Percentiles rank a stretch among this genome's conserved stretches.
Conservation (phyloP, 2,113 vertebrate genomes). For the Oceanodroma tethys region DNA sequence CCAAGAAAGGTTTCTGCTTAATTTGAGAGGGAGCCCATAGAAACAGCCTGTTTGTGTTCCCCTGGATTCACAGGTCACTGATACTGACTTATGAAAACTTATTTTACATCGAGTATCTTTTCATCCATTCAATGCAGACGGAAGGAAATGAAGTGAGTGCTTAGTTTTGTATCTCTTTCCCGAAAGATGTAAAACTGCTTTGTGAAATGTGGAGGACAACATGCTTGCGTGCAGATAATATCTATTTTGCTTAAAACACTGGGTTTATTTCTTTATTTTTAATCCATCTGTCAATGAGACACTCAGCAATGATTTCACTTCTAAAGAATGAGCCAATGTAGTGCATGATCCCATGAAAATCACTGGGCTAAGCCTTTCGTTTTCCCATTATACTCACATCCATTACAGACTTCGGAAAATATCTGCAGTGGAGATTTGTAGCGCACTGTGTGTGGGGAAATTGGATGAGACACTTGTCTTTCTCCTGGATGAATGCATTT, state of each 20-base stretch:
- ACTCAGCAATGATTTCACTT: neutral
- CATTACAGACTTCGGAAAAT: slow-evolving; percentile 19
- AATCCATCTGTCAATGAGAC: slow-evolving; percentile 19
- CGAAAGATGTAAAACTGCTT: neutral
- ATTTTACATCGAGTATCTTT: neutral
- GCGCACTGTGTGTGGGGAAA: neutral
- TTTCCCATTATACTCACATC: slow-evolving; percentile 29
- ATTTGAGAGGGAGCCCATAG: slow-evolving; percentile 27
- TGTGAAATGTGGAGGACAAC: neutral
- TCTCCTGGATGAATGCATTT: slow-evolving; percentile 48
- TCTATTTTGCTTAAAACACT: slow-evolving; percentile 20
- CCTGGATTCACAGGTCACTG: slow-evolving; percentile 35
- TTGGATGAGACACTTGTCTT: slow-evolving; percentile 39
- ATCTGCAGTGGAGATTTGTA: neutral
- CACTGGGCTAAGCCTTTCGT: slow-evolving; percentile 32
- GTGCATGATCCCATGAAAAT: slow-evolving; percentile 35
- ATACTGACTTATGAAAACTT: neutral
- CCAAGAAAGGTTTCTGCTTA: slow-evolving; percentile 26
- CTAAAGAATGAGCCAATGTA: neutral
- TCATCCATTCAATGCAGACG: neutral
- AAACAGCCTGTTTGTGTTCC: neutral
- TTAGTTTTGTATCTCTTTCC: neutral
- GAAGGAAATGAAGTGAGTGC: neutral
- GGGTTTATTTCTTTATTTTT: neutral
- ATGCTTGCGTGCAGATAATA: neutral